phyloP scores from a whole-genome alignment of 1,140 invertebrate species.

The Caenorhabditis brenneri region DNA sequence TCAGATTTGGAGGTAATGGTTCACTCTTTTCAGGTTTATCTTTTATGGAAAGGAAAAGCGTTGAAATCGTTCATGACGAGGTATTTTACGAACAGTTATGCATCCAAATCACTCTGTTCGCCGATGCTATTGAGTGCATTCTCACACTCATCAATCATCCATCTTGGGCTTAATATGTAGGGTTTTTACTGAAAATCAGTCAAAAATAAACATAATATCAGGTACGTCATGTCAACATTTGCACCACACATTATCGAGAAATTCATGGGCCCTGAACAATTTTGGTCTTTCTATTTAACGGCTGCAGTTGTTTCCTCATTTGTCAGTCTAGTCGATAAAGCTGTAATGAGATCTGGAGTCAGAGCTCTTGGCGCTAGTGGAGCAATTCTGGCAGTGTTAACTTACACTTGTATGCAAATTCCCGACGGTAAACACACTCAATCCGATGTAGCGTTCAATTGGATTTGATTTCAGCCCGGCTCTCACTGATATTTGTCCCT shows the following conservation, averaged over 20 bases:
- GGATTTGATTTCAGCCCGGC: neutral
- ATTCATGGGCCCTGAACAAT: conserved; percentile 84
- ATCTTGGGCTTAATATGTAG: conserved; percentile 92
- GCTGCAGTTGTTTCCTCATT: conserved; percentile 84
- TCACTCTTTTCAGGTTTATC: neutral
- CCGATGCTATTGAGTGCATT: conserved; percentile 91
- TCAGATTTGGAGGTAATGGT: too few species aligned
- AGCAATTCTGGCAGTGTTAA: conserved; percentile 86
- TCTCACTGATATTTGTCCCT: neutral
- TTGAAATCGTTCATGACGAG: conserved; percentile 81
- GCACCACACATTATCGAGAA: conserved; percentile 76
- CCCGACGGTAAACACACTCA: conserved; percentile 76
- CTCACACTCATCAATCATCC: conserved; percentile 85
- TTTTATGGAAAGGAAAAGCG: conserved; percentile 80
- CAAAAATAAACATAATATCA: neutral
- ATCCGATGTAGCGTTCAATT: neutral
- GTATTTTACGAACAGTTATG: conserved; percentile 85
- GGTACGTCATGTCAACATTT: conserved; percentile 73
- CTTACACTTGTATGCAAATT: conserved; percentile 83
- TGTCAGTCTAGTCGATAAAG: conserved; percentile 83
- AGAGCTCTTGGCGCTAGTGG: conserved; percentile 92
- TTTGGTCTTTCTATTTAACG: conserved; percentile 85
- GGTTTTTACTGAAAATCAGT: conserved; percentile 79
- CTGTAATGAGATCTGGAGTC: conserved; percentile 76
- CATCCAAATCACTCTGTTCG: conserved; percentile 78